Base-by-base conservation (phyloP, 2,113 vertebrate species). In the Stigmatopora argus region DNA sequence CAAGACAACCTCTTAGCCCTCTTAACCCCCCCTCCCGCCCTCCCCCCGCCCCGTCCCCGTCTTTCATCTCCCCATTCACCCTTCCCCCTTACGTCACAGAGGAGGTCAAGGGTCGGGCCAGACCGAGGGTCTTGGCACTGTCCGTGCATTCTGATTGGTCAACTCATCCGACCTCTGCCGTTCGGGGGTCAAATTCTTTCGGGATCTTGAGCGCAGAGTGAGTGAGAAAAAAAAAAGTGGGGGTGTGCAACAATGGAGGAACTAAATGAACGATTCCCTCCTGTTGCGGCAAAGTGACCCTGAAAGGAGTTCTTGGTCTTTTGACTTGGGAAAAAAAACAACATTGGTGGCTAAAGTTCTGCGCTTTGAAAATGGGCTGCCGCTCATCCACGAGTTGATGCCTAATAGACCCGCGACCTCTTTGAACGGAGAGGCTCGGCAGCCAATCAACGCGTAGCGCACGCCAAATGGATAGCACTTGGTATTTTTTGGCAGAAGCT, bases 51-150 rank as follows among this genome's bases (percentile, higher is more conserved):
- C 83, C 86, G 80, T 78, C 87, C 83, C 23, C 81, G 86, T 90
- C 91, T 91, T 91, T 92, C 90, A 91, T 91, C 89, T 91, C 88
- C 73, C 80, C 69, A 88, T 89, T 89, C 87, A 89, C 90, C 89
- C 89, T 88, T 81, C 89, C 89, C 90, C 88, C 87, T 87, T 84
- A 89, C 89, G 86, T 88, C 84, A 84, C 78, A 79, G 79, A 71
- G 68, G 85, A 86, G 87, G 90, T 88, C 84, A 83, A 74, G 84
- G 88, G 89, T 90, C 86, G 86, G 75, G 77, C 79, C 89, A 93
- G 73, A 83, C 89, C 87, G 91, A 92, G 89, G 91, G 88, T 92
- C 91, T 91, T 91, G 90, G 83, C 89, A 93, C 92, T 93, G 90
- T 94, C 90, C 86, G 82, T 83, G 83, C 74, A 73, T 81, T 88